Evolutionary conservation across 2,797 vertebrate genomes (phyloP), one percentile per base, ranked within the genome.

Genomic region (Glyptemys insculpta): DNA sequence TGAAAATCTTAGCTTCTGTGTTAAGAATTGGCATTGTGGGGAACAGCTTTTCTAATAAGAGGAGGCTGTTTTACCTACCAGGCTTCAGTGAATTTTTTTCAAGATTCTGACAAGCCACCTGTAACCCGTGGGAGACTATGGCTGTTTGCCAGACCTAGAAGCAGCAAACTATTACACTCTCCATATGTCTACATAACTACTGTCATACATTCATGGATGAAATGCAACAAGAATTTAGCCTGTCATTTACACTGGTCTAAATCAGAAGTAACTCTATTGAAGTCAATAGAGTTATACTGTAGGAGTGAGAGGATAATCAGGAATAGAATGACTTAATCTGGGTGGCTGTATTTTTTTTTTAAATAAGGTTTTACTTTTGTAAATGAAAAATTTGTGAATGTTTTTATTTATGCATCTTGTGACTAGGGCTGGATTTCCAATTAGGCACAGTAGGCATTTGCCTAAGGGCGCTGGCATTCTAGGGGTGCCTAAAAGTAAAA

Each of bases 41-140:
- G 82, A 96, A 74, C 15, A 87, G 54, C 8, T n/a, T 92, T 90
- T 87, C 57, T 52, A 78, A 52, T 68, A 84, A 76, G 72, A 89
- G 16, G 49, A 90, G 91, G 18, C 53, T 94, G 29, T 41, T 90
- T 37, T 89, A 78, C 11, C 72, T 92, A 87, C 89, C 83, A 37
- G 31, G 2, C 54, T 96, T 5, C 3, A 92, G 81, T 76, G 92
- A 91, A 37, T 65, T 90, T 52, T 92, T 47, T 88, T 94, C 91
- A 88, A 50, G 29, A 76, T 92, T 79, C 76, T 91, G 80, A 87
- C 27, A 92, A 50, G 47, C 47, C 54, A 91, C 57, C 72, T 85
- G 34, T 93, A 0, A 44, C 81, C 84, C 89, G 31, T 49, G 79
- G 86, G 88, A 85, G 49, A 8, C 19, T 74, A 1, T 54, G 2